phyloP scores from a whole-genome alignment of 30 jellyfish, hydroid and myxozoan genomes.

The Hydractinia echinata region DNA sequence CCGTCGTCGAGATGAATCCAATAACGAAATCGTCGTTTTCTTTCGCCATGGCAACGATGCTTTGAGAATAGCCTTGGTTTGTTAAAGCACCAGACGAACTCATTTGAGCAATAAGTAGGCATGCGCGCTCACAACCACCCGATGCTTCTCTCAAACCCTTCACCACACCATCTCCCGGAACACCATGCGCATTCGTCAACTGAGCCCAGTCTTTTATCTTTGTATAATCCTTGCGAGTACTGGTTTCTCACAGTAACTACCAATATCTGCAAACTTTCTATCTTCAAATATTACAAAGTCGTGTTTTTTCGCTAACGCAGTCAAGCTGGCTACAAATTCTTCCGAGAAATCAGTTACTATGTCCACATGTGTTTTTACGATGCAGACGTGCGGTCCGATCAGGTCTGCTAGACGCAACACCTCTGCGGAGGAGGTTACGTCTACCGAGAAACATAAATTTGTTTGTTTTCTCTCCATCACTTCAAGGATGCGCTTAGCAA shows the following conservation, averaged over 20 bases:
- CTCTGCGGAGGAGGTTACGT: constrained; percentile 56
- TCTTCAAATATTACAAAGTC: constrained; percentile 84
- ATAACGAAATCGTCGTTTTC: constrained; percentile 57
- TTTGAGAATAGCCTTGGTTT: constrained; percentile 39
- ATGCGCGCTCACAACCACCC: constrained; percentile 44
- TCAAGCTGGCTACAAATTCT: constrained; percentile 41
- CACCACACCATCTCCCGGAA: constrained; percentile 91
- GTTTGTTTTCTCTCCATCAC: constrained; percentile 79
- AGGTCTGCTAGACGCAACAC: constrained; percentile 61
- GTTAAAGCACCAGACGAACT: constrained; percentile 84
- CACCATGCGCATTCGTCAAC: constrained; percentile 65
- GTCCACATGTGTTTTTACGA: constrained; percentile 88
- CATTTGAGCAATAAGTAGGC: constrained; percentile 90
- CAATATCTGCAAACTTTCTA: constrained; percentile 95
- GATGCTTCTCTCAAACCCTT: constrained; percentile 60
- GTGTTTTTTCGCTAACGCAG: constrained; percentile 55
- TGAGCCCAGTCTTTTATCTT: constrained; percentile 81
- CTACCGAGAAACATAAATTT: constrained; percentile 79
- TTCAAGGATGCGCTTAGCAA: constrained; percentile 53
- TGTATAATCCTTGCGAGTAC: constrained; percentile 59
- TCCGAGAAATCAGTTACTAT: constrained; percentile 61
- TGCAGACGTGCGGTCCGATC: constrained; percentile 77
- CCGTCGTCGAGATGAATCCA: constrained; percentile 75
- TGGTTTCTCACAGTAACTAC: constrained; percentile 87
- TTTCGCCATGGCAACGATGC: constrained; percentile 55